These are phyloP conservation scores for Hirtodrosophila confusa DNA, from an alignment of 2,888 invertebrate species.

Conservation along the genomic window DNA sequence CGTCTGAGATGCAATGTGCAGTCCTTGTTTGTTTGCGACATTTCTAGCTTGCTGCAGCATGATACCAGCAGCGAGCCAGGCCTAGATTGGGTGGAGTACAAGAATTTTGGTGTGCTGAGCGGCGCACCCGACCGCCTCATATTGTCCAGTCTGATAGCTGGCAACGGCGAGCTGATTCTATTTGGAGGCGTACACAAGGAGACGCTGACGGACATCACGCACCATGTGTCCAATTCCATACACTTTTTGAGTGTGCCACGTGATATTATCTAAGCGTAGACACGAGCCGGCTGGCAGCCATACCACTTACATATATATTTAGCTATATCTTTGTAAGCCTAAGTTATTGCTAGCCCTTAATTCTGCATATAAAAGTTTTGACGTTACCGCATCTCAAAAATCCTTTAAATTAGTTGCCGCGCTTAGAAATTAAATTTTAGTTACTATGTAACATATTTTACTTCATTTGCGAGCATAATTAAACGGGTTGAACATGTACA, in stretches of 20 bases:
- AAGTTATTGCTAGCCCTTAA: slow-evolving; percentile 26
- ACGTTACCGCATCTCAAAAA: slow-evolving; percentile 11
- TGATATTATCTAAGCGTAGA: slow-evolving; percentile 86
- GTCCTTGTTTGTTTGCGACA: slow-evolving; percentile 94
- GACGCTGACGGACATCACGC: slow-evolving; percentile 86
- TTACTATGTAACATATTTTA: slow-evolving; percentile 38
- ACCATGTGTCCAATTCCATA: slow-evolving; percentile 91
- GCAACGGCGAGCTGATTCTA: slow-evolving; percentile 96
- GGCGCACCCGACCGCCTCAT: slow-evolving; percentile 95
- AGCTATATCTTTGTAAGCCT: slow-evolving; percentile 21
- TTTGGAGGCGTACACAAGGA: slow-evolving; percentile 98
- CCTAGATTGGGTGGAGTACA: slow-evolving; percentile 84
- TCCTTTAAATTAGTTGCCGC: slow-evolving; percentile 32
- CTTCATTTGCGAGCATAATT: slow-evolving; percentile 26
- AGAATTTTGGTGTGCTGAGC: slow-evolving; percentile 87
- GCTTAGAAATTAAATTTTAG: slow-evolving; percentile 42
- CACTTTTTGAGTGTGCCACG: slow-evolving; percentile 90
- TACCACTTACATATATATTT: slow-evolving; percentile 22
- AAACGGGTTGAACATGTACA: slow-evolving; percentile 25
- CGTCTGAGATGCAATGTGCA: slow-evolving; percentile 88
- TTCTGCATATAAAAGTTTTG: slow-evolving; percentile 17
- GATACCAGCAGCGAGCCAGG: slow-evolving; percentile 85
- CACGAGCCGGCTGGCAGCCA: slow-evolving; percentile 26
- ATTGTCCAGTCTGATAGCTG: slow-evolving; percentile 94
- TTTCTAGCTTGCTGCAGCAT: slow-evolving; percentile 87